Conservation (phyloP, 2,888 invertebrate genomes). For the Cheilosia vulpina region DNA sequence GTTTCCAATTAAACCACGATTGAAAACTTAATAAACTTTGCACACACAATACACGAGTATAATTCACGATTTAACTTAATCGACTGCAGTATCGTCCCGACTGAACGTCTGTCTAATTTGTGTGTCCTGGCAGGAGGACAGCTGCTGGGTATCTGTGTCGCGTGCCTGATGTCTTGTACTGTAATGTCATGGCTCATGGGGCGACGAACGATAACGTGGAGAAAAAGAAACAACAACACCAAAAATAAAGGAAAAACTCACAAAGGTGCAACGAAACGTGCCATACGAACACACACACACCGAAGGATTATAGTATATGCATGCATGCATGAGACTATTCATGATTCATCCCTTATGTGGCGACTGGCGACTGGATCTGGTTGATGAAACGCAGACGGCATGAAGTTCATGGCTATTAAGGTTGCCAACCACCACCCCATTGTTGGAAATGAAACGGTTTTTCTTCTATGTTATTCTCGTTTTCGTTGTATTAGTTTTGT, state of each 20-base stretch:
- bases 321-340: constrained; percentile 79
- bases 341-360: constrained; percentile 83
- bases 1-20: neutral
- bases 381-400: constrained; percentile 48
- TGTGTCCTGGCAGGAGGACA: constrained; percentile 85
- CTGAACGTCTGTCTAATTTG: constrained; percentile 57
- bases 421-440: constrained; percentile 76
- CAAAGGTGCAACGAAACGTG: constrained; percentile 83
- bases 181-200: constrained; percentile 85
- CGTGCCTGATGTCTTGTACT: constrained; percentile 86
- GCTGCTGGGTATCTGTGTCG: constrained; percentile 87
- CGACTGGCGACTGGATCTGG: constrained; percentile 76
- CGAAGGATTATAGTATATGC: constrained; percentile 52
- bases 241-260: constrained; percentile 84
- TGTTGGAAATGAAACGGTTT: constrained; percentile 60
- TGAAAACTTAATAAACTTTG: neutral
- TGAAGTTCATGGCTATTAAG: constrained; percentile 63
- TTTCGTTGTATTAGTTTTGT: constrained; percentile 58
- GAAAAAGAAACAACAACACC: constrained; percentile 80
- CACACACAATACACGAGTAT: neutral
- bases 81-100: constrained; percentile 53
- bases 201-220: constrained; percentile 78
- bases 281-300: constrained; percentile 54
- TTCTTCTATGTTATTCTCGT: constrained; percentile 52
- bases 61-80: constrained; percentile 42